Evolutionary conservation across 2,888 invertebrate species (phyloP), one percentile per base, ranked within the genome.

Genomic region (Tiliacea aurago): DNA sequence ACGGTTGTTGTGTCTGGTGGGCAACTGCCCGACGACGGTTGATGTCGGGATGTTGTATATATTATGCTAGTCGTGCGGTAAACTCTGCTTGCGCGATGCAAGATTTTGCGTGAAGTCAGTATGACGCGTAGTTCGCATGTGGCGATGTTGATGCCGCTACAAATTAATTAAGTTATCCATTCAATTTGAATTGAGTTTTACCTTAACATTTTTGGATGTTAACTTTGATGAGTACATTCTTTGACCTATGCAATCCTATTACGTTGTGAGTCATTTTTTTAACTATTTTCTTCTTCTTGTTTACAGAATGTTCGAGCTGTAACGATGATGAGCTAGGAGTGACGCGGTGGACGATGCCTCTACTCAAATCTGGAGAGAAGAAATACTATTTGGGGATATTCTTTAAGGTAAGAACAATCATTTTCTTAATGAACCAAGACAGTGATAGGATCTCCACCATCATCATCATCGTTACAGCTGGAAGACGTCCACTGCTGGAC

Each of bases 371-470:
- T 62, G 99, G 99, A 59, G 98, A 98, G 91, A 99, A 99, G 94
- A 97, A 98, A 90, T 99, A 99, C 92, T 99, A 99, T 92, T 96
- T 99, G 89, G 99, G 99, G 91, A 99, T 99, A 93, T 99, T 99
- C 96, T 99, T 99, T 96, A 99, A 98, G 98, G 99, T 99, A 97
- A 96, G 94, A 64, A 15, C n/a, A 20, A 20, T 49, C 37, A 23
- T 61, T 45, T 10, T 37, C 15, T 5, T 43, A 11, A 41, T n/a
- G 4, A 18, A 18, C 2, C 41, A 7, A 11, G 4, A 65, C 18
- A 59, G n/a, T n/a, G 5, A 37, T 58, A 37, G 20, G 11, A 4
- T 55, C 23, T 53, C 7, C 23, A 53, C 13, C n/a, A n/a, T n/a
- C n/a, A n/a, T n/a, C n/a, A n/a, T n/a, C n/a, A n/a, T n/a, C n/a